Evolutionary conservation across 2,888 invertebrate genomes (phyloP).

Genomic region (Pammene fasciana): DNA sequence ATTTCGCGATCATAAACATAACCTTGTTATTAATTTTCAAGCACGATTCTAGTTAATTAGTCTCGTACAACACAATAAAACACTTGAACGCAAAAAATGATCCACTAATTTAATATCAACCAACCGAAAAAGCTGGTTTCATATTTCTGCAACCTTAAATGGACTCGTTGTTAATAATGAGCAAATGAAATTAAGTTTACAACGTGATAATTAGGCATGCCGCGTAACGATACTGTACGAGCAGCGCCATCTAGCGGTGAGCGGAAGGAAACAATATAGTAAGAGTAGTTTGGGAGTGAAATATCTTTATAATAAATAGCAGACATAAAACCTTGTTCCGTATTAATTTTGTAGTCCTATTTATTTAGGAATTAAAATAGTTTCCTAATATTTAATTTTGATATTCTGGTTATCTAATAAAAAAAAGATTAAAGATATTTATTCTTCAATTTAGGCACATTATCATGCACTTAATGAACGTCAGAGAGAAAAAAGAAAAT

Average conservation of each 20-base stretch:
- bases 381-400: too few relatives aligned
- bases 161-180: slow-evolving; percentile 26
- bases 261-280: slow-evolving; percentile 48
- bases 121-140: slow-evolving; percentile 23
- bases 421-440: too few relatives aligned
- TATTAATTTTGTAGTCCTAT: too few relatives aligned
- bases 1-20: not conserved
- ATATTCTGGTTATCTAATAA: too few relatives aligned
- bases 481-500: too few relatives aligned
- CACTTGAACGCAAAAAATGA: slow-evolving; percentile 11
- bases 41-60: slow-evolving; percentile 8
- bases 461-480: too few relatives aligned
- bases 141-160: slow-evolving; percentile 17
- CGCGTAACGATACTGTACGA: not conserved
- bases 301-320: not conserved
- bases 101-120: slow-evolving; percentile 30
- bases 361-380: too few relatives aligned
- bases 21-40: slow-evolving; percentile 17
- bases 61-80: slow-evolving; percentile 15
- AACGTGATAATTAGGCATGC: slow-evolving; percentile 34
- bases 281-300: not conserved
- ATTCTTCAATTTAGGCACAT: too few relatives aligned
- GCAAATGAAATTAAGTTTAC: slow-evolving; percentile 33
- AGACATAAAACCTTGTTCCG: too few relatives aligned
- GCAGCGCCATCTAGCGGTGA: slow-evolving; percentile 68